These are phyloP conservation scores for Ibycter americanus DNA, from an alignment of 2,797 vertebrate genomes.

Conservation along the genomic window DNA sequence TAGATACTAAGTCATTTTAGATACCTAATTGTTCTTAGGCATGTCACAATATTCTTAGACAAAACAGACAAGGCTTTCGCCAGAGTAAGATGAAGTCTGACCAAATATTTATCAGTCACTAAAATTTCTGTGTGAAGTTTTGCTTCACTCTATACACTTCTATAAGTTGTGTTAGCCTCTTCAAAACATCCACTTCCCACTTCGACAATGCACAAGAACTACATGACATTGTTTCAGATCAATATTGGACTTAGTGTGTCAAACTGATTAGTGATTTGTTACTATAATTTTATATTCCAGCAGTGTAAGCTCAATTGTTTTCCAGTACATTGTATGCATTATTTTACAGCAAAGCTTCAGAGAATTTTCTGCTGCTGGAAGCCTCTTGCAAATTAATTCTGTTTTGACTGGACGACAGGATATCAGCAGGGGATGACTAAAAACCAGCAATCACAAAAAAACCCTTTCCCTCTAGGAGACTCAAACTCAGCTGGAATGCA, in stretches of 20 bases:
- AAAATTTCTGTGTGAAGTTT: neutral
- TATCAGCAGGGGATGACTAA: conserved; percentile 48
- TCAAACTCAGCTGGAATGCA: conserved; percentile 34
- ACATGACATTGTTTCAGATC: neutral
- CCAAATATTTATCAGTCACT: neutral
- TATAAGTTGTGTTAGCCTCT: neutral
- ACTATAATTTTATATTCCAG: neutral
- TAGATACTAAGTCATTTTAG: neutral
- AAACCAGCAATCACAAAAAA: conserved; percentile 31
- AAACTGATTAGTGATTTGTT: neutral
- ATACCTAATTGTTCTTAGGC: neutral
- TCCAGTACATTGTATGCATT: neutral
- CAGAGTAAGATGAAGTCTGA: neutral
- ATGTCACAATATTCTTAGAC: neutral
- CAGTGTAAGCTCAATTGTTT: neutral
- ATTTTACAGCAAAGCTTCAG: conserved; percentile 27
- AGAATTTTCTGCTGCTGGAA: neutral
- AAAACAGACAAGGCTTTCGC: neutral
- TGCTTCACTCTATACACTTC: neutral
- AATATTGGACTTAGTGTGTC: neutral
- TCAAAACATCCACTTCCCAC: neutral
- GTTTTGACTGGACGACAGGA: neutral
- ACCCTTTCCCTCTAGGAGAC: neutral
- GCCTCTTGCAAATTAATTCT: conserved; percentile 4
- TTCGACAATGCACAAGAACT: neutral